Percentiles rank a stretch among this genome's conserved stretches.
Conservation (phyloP, 2,888 invertebrate species). For the Pardosa pseudoannulata region DNA sequence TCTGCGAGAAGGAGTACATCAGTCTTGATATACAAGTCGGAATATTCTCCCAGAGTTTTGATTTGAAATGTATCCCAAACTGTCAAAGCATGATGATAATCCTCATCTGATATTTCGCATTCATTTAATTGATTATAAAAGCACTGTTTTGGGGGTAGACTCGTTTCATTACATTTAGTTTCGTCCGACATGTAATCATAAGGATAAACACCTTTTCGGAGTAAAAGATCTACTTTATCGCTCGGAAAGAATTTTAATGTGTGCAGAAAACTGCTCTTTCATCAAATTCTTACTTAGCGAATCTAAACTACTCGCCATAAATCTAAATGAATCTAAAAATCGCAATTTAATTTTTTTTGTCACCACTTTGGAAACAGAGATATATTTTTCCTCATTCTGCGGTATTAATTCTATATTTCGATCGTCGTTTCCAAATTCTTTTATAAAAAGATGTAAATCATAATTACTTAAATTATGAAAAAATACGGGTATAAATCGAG, state of each 20-base stretch:
- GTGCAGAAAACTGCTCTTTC: not conserved
- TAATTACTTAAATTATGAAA: too few relatives aligned
- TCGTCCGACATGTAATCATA: not conserved
- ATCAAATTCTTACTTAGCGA: not conserved
- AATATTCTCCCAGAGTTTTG: constrained; percentile 74
- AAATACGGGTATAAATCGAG: too few relatives aligned
- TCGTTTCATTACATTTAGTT: not conserved
- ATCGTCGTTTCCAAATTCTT: too few relatives aligned
- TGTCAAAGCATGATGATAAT: constrained; percentile 74
- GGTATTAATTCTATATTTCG: too few relatives aligned
- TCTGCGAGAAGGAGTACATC: constrained; percentile 76
- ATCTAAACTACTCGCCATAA: constrained; percentile 3
- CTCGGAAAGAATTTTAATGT: not conserved
- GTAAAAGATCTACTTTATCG: not conserved
- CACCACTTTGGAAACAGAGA: too few relatives aligned
- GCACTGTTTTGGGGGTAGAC: not conserved
- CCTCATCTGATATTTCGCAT: constrained; percentile 15
- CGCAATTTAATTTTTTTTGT: too few relatives aligned
- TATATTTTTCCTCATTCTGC: too few relatives aligned
- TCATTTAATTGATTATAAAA: constrained; percentile 9
- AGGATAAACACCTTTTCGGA: constrained; percentile 6
- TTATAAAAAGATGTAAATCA: too few relatives aligned
- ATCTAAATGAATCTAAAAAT: not conserved
- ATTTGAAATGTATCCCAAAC: constrained; percentile 74
- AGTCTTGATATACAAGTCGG: constrained; percentile 74